Base-by-base conservation (phyloP, 1,140 invertebrate genomes). In the Drosophila lacertosa region DNA sequence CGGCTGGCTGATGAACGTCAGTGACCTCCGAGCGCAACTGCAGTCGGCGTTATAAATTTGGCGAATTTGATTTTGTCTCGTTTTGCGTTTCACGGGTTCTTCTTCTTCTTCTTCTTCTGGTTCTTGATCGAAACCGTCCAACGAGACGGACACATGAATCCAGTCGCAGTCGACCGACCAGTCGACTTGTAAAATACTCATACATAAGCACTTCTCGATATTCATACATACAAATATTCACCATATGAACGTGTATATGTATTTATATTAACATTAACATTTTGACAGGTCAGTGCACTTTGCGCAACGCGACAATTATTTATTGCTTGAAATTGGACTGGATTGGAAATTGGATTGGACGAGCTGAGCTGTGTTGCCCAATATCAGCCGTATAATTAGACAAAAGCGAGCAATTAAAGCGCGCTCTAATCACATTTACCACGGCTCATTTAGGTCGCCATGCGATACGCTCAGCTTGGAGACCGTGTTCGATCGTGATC, bases 291-390 rank as follows among this genome's bases (percentile, higher is more conserved):
- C 81, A 84, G 68, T 86, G 81, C 68, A 81, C 81, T 77, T 66
- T 81, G 26, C 47, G 54, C 50, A 76, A 63, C 74, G 77, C 76
- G 81, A 84, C 81, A 80, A 70, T 86, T 84, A 86, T 81, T 86
- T 80, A 86, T 68, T 66, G 72, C 63, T 75, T 22, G 22, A 24
- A 67, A 68, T 59, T 53, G 44, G 42, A 75, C 55, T 44, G 55
- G 55, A 33, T 13, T 11, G 44, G 29, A 35, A 9, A 10, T n/a
- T n/a, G n/a, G n/a, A n/a, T n/a, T 22, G 18, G 15, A 15, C 29
- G 22, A 33, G 32, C n/a, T 54, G n/a, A n/a, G n/a, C n/a, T n/a
- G n/a, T n/a, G 65, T 50, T 55, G 65, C 66, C 37, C 67, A 33
- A 44, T 55, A 68, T 82, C 69, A 58, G 59, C 55, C 63, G 63